Evolutionary conservation across 2,113 vertebrate species (phyloP).

Genomic region (Clarias batrachus): DNA sequence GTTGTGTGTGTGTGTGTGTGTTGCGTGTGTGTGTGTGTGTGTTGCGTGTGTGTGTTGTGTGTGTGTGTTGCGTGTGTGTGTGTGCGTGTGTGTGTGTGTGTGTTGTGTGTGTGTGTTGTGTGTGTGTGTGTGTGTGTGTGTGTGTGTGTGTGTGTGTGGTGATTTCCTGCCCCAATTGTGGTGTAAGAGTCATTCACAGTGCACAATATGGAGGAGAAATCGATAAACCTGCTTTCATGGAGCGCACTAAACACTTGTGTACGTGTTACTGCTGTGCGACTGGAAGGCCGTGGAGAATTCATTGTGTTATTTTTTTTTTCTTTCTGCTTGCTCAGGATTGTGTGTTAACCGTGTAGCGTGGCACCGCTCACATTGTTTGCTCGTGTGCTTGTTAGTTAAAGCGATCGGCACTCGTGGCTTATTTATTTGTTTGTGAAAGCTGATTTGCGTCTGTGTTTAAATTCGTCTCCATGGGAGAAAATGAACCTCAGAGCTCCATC

Average conservation of each 20-base stretch:
- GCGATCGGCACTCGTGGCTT: constrained; percentile 6
- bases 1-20: constrained; percentile 14
- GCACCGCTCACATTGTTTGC: background rate
- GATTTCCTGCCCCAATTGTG: constrained; percentile 42
- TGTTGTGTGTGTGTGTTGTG: background rate
- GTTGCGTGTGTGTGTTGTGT: constrained; percentile 17
- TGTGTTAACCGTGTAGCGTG: background rate
- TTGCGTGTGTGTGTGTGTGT: constrained; percentile 12
- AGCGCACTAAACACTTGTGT: constrained; percentile 10
- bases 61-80: background rate
- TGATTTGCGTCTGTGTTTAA: constrained; percentile 37
- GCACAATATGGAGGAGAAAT: constrained; percentile 42
- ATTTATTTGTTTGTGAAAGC: constrained; percentile 42
- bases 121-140: constrained; percentile 14
- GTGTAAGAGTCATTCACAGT: constrained; percentile 33
- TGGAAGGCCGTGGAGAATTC: constrained; percentile 1
- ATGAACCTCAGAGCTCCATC: constrained; percentile 34
- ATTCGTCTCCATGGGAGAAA: constrained; percentile 41
- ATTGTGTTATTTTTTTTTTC: background rate
- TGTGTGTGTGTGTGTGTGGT: constrained; percentile 13
- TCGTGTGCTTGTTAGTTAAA: constrained; percentile 24
- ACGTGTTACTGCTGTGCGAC: constrained; percentile 1
- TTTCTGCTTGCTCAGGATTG: constrained; percentile 13
- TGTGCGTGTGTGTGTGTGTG: background rate
- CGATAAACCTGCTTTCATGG: constrained; percentile 30